Base-by-base conservation (phyloP, 2,797 vertebrate genomes). In the Melanotaenia boesemani region DNA sequence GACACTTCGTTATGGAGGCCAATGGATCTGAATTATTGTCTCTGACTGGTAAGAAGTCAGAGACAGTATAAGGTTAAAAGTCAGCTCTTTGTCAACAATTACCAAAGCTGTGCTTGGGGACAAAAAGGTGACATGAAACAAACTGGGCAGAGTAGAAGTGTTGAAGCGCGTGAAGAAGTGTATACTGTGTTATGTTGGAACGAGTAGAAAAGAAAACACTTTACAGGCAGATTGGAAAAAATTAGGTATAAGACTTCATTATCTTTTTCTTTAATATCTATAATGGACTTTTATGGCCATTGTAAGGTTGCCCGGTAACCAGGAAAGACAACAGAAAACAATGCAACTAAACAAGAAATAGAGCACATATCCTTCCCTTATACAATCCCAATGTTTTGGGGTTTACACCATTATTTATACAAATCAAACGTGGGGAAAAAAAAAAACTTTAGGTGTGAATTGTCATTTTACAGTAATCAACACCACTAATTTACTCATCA, bases 321-420 rank as follows among this genome's bases (percentile, higher is more conserved):
- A 16, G 7, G 4, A n/a, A 1, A 41, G 26, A 64, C 12, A 30
- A 72, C 65, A 78, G 64, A 60, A 75, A 62, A 57, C 41, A 0
- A 6, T 55, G 44, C 46, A 62, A 2, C 2, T n/a, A 3, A 36
- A 30, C 5, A 44, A 46, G 2, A 52, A 37, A 52, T 22, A 4
- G 13, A 46, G 34, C 22, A 37, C 54, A 39, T 16, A n/a, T 32
- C 8, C 5, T 5, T 48, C 20, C 46, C 20, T n/a, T 48, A 7
- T 18, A 36, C 48, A 76, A 37, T 20, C 41, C 28, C 58, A 57
- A 1, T 11, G 36, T 54, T 48, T 48, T 1, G 46, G 11, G 1
- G 57, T 56, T 67, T 30, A 64, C 13, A 11, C 13, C 36, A 6
- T 39, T 30, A 1, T 32, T 48, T 59, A 20, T 24, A 20, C 2